Evolutionary conservation across 2,888 invertebrate genomes (phyloP).

Genomic region (Ochropacha duplaris): DNA sequence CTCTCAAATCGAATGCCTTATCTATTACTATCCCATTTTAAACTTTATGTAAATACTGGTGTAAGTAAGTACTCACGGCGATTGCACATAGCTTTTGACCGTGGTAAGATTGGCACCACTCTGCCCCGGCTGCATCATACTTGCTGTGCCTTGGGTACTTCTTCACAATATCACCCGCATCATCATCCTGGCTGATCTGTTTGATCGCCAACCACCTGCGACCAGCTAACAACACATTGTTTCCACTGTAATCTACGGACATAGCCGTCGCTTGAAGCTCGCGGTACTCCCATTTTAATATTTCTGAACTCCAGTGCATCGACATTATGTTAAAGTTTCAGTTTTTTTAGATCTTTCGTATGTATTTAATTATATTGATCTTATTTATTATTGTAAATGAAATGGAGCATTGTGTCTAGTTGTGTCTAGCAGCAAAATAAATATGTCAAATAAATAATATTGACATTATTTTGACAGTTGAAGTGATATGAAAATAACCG

Average conservation of each 20-base stretch:
- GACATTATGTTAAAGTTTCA: constrained; percentile 50
- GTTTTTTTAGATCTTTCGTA: too few species aligned
- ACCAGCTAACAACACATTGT: constrained; percentile 93
- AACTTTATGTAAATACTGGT: not conserved
- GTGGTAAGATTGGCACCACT: constrained; percentile 93
- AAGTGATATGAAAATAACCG: too few species aligned
- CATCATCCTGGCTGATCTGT: constrained; percentile 87
- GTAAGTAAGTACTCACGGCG: constrained; percentile 83
- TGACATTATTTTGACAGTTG: too few species aligned
- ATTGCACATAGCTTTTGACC: constrained; percentile 93
- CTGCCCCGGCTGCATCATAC: constrained; percentile 95
- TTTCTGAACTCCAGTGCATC: constrained; percentile 79
- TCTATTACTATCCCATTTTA: too few species aligned
- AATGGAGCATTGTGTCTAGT: not conserved
- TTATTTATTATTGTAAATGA: not conserved
- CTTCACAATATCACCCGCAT: constrained; percentile 86
- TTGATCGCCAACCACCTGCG: constrained; percentile 90
- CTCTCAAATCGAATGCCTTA: too few species aligned
- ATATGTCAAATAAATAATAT: not conserved
- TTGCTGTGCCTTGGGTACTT: constrained; percentile 94
- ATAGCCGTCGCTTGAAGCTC: constrained; percentile 96
- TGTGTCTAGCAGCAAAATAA: too few species aligned
- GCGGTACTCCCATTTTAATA: constrained; percentile 87
- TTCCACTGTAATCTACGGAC: constrained; percentile 94
- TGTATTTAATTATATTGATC: not conserved